Conservation (phyloP, 2,888 invertebrate species). For the Vannuccia rotundouncinata region DNA sequence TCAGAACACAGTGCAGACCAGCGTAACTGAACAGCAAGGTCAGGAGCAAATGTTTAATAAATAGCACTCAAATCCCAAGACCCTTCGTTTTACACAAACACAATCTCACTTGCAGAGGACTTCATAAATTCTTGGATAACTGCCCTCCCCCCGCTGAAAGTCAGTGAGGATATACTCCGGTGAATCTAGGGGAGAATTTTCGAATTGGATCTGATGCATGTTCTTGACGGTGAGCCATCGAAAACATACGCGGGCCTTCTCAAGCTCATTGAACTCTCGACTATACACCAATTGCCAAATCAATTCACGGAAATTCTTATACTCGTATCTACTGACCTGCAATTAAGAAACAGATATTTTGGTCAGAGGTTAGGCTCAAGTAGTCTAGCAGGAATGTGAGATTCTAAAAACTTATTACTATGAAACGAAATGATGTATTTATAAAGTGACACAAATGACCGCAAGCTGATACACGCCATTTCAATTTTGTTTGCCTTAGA, state of each 20-base stretch:
- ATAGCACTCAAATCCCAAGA: not conserved
- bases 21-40: slow-evolving; percentile 47
- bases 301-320: slow-evolving; percentile 43
- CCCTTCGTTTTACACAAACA: too few species aligned
- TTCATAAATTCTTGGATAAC: slow-evolving; percentile 55
- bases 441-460: too few species aligned
- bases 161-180: slow-evolving; percentile 54
- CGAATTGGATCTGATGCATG: slow-evolving; percentile 54
- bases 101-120: slow-evolving; percentile 50
- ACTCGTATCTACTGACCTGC: slow-evolving; percentile 54
- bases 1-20: slow-evolving; percentile 55
- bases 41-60: not conserved
- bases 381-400: too few species aligned
- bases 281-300: slow-evolving; percentile 42
- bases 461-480: too few species aligned
- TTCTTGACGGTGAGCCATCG: slow-evolving; percentile 57
- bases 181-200: slow-evolving; percentile 49
- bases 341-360: slow-evolving; percentile 36
- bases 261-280: slow-evolving; percentile 51
- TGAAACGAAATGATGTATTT: too few species aligned
- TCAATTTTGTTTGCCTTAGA: too few species aligned
- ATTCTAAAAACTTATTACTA: too few species aligned
- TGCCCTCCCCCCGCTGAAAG: slow-evolving; percentile 55
- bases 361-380: too few species aligned
- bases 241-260: slow-evolving; percentile 55